Evolutionary conservation across 2,888 invertebrate genomes (phyloP), one percentile per base, ranked within the genome.

Genomic region (Chloromyia formosa): DNA sequence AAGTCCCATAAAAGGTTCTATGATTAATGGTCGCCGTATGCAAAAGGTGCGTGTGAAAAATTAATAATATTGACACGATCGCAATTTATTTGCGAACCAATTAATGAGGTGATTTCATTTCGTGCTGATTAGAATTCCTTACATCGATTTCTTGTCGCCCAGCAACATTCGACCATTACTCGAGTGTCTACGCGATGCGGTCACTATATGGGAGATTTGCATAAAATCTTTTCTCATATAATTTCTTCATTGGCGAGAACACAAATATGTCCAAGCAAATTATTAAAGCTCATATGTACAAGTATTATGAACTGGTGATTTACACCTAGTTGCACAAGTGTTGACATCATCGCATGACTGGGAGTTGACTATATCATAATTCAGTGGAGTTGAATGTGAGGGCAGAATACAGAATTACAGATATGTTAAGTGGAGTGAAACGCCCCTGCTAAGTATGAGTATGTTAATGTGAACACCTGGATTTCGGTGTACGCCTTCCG

Each of bases 91-190:
- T n/a, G 62, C 18, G 3, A 35, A 40, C n/a, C 35, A 62, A 62
- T 62, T 40, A 62, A 62, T 62, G 62, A 62, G 62, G 35, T 40
- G 62, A 62, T 62, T 62, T 62, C 62, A 62, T 62, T 62, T 62
- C 16, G 35, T 16, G 62, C 62, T 62, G 62, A 62, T 62, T 62
- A 62, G 62, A 62, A 62, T 62, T 62, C 23, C 62, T 18, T 62
- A 62, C 60, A 23, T 22, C 4, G 23, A 14, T 14, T 60, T 60
- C 49, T 49, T 49, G 49, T 49, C 49, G 49, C 16, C 49, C 49
- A 3, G 7, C 27, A 7, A 35, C 27, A 35, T 35, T 35, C 2
- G 27, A 35, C 27, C 7, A 35, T 35, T 35, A 35, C 27, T 35
- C n/a, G n/a, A 35, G 27, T 7, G 27, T 35, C 27, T 35, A 35